These are phyloP conservation scores for Salvelinus alpinus DNA, from an alignment of 2,113 vertebrate species.

Conservation along the genomic window DNA sequence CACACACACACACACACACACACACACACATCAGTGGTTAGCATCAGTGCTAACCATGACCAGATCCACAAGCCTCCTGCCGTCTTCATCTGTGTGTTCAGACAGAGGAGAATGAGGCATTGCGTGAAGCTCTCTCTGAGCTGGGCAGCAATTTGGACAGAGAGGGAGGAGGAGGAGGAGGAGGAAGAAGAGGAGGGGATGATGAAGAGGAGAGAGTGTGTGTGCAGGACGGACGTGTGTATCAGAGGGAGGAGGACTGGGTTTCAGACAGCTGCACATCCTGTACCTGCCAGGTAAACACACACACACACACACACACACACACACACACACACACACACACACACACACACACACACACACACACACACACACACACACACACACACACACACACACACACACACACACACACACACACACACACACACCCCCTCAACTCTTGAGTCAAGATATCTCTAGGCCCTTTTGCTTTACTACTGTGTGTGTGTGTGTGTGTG, in stretches of 20 bases:
- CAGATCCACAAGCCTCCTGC: background rate
- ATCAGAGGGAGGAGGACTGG: conserved; percentile 88
- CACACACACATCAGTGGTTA: conserved; percentile 19
- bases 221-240: conserved; percentile 89
- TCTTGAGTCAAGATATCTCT: too few relatives aligned
- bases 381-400: too few relatives aligned
- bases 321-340: background rate
- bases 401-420: too few relatives aligned
- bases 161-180: background rate
- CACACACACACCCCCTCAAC: too few relatives aligned
- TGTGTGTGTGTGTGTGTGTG: too few relatives aligned
- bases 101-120: conserved; percentile 89
- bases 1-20: conserved; percentile 25
- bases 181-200: conserved; percentile 59
- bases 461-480: too few relatives aligned
- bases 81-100: conserved; percentile 56
- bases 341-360: background rate
- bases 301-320: conserved; percentile 6
- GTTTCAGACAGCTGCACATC: conserved; percentile 93
- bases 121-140: conserved; percentile 83
- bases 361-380: background rate
- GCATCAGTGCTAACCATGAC: background rate
- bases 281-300: conserved; percentile 86
- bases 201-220: conserved; percentile 76
- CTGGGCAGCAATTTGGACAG: conserved; percentile 52